Base-by-base conservation (phyloP, 2,113 vertebrate genomes). In the Limanda limanda region DNA sequence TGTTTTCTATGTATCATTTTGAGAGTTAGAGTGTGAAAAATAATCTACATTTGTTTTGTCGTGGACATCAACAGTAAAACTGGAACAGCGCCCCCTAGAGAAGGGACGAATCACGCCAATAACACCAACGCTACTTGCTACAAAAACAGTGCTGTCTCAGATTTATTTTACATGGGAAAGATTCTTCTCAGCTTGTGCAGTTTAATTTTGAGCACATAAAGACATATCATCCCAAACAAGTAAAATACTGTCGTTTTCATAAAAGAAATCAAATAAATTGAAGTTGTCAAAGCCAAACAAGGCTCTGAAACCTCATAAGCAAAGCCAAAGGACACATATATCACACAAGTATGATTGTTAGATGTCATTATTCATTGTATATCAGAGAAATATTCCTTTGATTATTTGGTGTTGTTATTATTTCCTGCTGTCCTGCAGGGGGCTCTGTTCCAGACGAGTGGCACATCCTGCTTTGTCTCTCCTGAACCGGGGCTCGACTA, bases 241-340 rank as follows among this genome's bases (percentile, higher is more conserved):
- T 35, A 13, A 67, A 23, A 42, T 27, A 6, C 27, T 48, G 18
- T 20, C 4, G 14, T 66, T 83, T 45, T 42, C 37, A 45, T 79
- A 12, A 79, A 76, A 57, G 12, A 76, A 73, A 65, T 81, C 40
- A 31, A 31, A 31, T 31, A 31, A 27, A 4, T 27, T 27, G 27
- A 27, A 31, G 31, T 31, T 31, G 7, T 31, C 31, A 31, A 74
- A 64, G 31, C 42, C 42, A 40, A 56, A 76, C 76, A 14, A 73
- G 61, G 40, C 56, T 65, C 62, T 70, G 25, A 18, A 71, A 51
- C n/a, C 12, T 65, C 47, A 63, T 14, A 62, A 18, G 42, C 13
- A 82, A 84, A 90, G 89, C 86, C 88, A 91, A 91, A 92, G 86
- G 87, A 78, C 17, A 74, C 56, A 63, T 71, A 59, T 52, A 15